Base-by-base conservation (phyloP, 23 tunicate species). In the Ascidia mentula region DNA sequence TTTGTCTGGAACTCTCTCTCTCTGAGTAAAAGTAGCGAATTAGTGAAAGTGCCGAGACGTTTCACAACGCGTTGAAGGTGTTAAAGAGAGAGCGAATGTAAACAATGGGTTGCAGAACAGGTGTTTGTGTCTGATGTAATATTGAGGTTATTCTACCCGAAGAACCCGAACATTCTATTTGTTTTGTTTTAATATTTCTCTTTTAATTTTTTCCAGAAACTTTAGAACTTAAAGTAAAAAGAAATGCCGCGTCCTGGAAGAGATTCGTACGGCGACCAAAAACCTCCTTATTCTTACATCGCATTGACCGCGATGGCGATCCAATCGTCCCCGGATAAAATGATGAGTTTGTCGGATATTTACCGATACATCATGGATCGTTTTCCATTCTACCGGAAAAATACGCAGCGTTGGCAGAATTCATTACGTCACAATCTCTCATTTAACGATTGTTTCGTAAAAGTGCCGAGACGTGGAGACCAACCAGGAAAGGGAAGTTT, bases 241-340 rank as follows among this genome's bases (percentile, higher is more conserved):
- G 24, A 34, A 42, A 94, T 94, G 98, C 98, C 98, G 15, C 80
- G 98, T 45, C 98, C 98, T 45, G 84, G 78, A 2, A 59, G 94
- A 76, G 98, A 94, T 8, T 30, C 90, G n/a, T 94, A 94, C 65
- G 90, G 94, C 4, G 98, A 94, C 75, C 94, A 94, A 76, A 94
- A 94, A 40, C 98, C 98, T 0, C 98, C 98, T 0, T 94, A 84
- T 69, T 94, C 98, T 15, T 94, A 94, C 78, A 94, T 94, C 72
- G 98, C 98, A 37, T 81, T 94, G 22, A 94, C 98, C 0, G 84
- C 98, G 37, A 94, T 94, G 98, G 98, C 98, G 61, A 94, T 94
- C 36, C 88, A 89, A 46, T 94, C 98, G 35, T 84, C 91, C 9
- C 90, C 91, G 26, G 89, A 94, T 72, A 89, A 88, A 72, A 89